Percentiles rank a stretch among this genome's conserved stretches.
These are phyloP conservation scores for Danio jaintianensis DNA, from an alignment of 2,797 vertebrate genomes.

Conservation along the genomic window DNA sequence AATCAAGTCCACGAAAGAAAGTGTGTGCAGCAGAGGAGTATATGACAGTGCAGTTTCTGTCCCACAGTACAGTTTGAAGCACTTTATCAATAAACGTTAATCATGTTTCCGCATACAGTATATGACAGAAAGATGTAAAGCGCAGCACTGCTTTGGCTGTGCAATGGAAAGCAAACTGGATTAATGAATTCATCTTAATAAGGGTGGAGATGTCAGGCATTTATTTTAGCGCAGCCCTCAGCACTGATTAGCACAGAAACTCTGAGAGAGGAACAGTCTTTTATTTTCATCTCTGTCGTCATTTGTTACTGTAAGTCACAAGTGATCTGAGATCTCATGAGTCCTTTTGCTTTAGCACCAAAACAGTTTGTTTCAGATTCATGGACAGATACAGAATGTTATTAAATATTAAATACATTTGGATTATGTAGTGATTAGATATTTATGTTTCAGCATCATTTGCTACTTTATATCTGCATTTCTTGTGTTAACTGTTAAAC, in stretches of 20 bases:
- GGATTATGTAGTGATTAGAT: not conserved
- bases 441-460: not conserved
- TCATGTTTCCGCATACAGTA: conserved; percentile 1
- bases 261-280: not conserved
- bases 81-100: conserved; percentile 16
- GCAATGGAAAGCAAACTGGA: not conserved
- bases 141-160: not conserved
- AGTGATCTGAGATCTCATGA: not conserved
- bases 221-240: conserved; percentile 11
- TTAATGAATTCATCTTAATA: conserved; percentile 21
- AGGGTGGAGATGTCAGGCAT: conserved; percentile 2
- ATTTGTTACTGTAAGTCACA: not conserved
- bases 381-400: no score
- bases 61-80: not conserved
- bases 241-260: conserved; percentile 24
- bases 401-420: not conserved
- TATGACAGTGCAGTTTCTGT: not conserved
- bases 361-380: not conserved
- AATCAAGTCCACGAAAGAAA: not conserved
- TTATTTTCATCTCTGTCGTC: conserved; percentile 19
- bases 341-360: not conserved
- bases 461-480: not conserved
- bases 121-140: not conserved
- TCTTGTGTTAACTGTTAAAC: not conserved
- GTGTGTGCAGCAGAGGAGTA: not conserved